Conservation (phyloP, 2,797 vertebrate species). For the Pterois miles region DNA sequence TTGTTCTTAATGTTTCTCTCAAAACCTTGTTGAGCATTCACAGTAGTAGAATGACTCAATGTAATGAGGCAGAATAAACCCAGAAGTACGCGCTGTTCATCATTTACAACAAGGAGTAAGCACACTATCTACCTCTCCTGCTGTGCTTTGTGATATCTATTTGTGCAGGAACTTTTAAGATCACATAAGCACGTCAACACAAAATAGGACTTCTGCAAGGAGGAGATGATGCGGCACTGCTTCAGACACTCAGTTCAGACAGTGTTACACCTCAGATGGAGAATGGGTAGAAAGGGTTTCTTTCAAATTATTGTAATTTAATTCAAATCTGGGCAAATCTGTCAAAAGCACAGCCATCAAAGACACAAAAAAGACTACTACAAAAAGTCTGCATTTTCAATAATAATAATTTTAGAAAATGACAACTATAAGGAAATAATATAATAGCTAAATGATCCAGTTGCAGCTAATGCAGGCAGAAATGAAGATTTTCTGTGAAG, state of each 20-base stretch:
- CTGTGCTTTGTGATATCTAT: neutral
- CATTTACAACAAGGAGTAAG: neutral
- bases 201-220: neutral
- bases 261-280: neutral
- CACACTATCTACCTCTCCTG: neutral
- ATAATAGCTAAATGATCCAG: too few relatives aligned
- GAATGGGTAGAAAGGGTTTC: neutral
- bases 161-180: neutral
- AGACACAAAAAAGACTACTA: neutral
- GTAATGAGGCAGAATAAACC: slow-evolving; percentile 18
- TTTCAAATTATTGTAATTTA: neutral
- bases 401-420: too few relatives aligned
- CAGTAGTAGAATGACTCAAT: neutral
- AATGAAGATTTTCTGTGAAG: too few relatives aligned
- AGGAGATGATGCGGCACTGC: neutral
- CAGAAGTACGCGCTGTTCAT: neutral
- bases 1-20: neutral
- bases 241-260: neutral
- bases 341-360: neutral
- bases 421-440: too few relatives aligned
- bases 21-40: neutral
- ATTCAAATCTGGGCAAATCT: neutral
- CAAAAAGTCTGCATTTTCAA: neutral
- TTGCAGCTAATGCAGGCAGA: too few relatives aligned
- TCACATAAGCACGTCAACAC: neutral